phyloP scores from a whole-genome alignment of 1,140 invertebrate species.

The Caerostris extrusa region DNA sequence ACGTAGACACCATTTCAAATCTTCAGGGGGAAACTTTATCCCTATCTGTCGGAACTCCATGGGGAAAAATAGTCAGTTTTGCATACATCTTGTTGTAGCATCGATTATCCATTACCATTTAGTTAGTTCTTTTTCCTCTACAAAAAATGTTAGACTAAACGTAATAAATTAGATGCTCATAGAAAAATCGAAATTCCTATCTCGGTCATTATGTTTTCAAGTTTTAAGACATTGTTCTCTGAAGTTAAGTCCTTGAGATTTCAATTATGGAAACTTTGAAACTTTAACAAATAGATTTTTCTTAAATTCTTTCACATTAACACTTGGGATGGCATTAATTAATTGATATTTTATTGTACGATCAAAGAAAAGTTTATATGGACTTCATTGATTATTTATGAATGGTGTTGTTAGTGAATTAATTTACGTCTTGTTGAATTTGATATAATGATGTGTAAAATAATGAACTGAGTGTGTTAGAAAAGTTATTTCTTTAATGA shows the following conservation, averaged over 20 bases:
- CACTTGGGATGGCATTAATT: too few species aligned
- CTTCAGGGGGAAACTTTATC: not conserved
- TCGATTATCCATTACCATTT: not conserved
- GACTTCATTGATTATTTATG: too few species aligned
- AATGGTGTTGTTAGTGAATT: too few species aligned
- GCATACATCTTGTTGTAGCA: not conserved
- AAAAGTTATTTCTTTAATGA: too few species aligned
- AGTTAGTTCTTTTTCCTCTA: not conserved
- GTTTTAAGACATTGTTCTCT: not conserved
- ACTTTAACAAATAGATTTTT: not conserved
- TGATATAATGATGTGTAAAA: too few species aligned
- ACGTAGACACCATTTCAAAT: not conserved
- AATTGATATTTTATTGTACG: too few species aligned
- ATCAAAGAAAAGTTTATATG: too few species aligned
- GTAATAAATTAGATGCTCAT: not conserved
- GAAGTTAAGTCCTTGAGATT: not conserved
- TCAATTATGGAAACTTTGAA: not conserved
- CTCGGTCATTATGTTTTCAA: not conserved
- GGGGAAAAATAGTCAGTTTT: not conserved
- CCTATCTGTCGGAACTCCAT: not conserved
- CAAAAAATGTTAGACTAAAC: not conserved
- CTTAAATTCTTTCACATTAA: too few species aligned
- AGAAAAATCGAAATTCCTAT: not conserved
- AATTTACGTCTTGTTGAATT: too few species aligned
- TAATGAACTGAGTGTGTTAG: too few species aligned